Percentiles rank a stretch among this genome's conserved stretches.
Conservation (phyloP, 1,140 invertebrate genomes). For the Drosophila subpulchrella region DNA sequence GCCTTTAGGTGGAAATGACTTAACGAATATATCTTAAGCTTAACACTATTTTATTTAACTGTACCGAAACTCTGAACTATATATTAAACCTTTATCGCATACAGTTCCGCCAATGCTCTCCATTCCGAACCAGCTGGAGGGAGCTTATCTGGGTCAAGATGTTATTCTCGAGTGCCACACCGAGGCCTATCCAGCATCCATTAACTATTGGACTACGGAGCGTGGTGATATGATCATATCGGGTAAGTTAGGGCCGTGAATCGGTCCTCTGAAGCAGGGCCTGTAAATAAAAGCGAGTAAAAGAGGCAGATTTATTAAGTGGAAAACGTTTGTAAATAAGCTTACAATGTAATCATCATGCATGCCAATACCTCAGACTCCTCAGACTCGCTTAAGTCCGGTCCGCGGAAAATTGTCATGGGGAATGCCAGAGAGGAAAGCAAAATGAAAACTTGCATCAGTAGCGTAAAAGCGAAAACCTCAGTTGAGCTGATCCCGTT, state of each 20-base stretch:
- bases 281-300: constrained; percentile 27
- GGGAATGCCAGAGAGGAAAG: constrained; percentile 28
- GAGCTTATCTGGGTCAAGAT: constrained; percentile 92
- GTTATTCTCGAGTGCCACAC: constrained; percentile 93
- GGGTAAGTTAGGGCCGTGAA: constrained; percentile 87
- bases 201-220: constrained; percentile 95
- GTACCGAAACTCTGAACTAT: neutral
- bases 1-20: too few species aligned
- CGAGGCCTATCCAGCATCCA: constrained; percentile 94
- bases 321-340: constrained; percentile 63
- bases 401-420: constrained; percentile 52
- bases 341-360: constrained; percentile 72
- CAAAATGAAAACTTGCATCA: constrained; percentile 55
- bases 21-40: neutral
- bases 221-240: constrained; percentile 94
- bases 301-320: constrained; percentile 51
- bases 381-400: constrained; percentile 5
- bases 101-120: constrained; percentile 95
- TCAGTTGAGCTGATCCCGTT: constrained; percentile 37
- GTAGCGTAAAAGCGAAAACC: constrained; percentile 36
- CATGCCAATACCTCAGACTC: constrained; percentile 20
- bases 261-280: neutral
- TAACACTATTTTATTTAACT: neutral
- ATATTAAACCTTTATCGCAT: neutral
- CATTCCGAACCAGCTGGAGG: constrained; percentile 94